Evolutionary conservation across 2,113 vertebrate species (phyloP), one percentile per base, ranked within the genome.

Genomic region (Triplophysa rosa): DNA sequence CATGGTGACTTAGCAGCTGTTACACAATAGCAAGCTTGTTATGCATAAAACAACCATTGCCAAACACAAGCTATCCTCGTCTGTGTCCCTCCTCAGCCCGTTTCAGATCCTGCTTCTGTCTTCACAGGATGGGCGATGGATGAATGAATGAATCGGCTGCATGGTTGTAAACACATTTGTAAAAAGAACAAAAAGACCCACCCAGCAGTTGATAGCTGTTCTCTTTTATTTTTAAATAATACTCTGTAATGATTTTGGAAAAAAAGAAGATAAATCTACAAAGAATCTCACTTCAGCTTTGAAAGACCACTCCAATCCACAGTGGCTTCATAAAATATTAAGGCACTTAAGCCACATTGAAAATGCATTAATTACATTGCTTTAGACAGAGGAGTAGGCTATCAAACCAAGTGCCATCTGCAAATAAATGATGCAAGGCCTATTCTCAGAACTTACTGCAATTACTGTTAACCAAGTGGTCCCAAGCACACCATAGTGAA

Each of bases 21-120:
- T 72, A 56, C 37, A 87, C 86, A 87, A 85, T 83, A 72, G 81
- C n/a, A 24, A 47, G 73, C 56, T 81, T 86, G 82, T 82, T 70
- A 58, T 33, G 24, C 49, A 23, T 69, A 40, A 71, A 80, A 67
- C 68, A 64, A 82, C 72, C 84, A 78, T 80, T 71, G 23, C 40
- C 62, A 66, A 69, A 64, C 74, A 83, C 72, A 37, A 72, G 24
- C 70, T 63, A 63, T 9, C 23, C 37, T 11, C 40, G 33, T 23
- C 42, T 33, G 33, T 23, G 19, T 19, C 40, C 64, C 13, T 67
- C 61, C 37, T 42, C 64, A 58, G 33, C 47, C 54, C 7, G 33
- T 37, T 37, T 37, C 19, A 67, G 52, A 75, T 37, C 29, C 45
- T 29, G 52, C 21, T 45, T 61, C 37, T 24, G 58, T 74, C 16